Percentiles rank a stretch among this genome's conserved stretches.
These are phyloP conservation scores for Percopsis omiscomaycus DNA, from an alignment of 2,797 vertebrate genomes.

Conservation along the genomic window DNA sequence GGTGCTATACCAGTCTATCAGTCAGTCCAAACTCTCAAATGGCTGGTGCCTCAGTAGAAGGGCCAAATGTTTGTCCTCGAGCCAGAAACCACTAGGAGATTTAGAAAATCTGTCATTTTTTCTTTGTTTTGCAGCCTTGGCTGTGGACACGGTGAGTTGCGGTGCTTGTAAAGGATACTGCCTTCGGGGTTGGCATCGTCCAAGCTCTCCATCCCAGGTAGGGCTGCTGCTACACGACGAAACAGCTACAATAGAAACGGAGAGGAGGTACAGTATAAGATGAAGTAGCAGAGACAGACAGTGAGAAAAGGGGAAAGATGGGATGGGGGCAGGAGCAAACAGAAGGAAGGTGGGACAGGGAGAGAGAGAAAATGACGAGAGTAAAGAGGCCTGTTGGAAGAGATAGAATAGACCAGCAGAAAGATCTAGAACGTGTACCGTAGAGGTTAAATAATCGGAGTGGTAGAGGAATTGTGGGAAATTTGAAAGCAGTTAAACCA, in stretches of 20 bases:
- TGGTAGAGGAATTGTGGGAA: background rate
- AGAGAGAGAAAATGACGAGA: background rate
- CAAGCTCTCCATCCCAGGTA: constrained; percentile 93
- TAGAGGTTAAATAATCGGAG: background rate
- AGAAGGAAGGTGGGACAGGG: background rate
- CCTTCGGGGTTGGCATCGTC: constrained; percentile 94
- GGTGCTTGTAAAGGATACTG: constrained; percentile 87
- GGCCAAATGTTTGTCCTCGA: constrained; percentile 38
- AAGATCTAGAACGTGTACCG: too few relatives aligned
- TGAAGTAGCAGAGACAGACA: background rate
- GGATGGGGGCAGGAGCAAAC: background rate
- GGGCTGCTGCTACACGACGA: constrained; percentile 89
- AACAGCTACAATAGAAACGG: constrained; percentile 79
- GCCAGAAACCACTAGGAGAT: constrained; percentile 65
- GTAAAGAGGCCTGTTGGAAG: too few relatives aligned
- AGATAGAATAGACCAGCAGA: too few relatives aligned
- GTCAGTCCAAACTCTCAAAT: constrained; percentile 47
- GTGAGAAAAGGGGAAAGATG: background rate
- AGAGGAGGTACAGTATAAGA: constrained; percentile 13
- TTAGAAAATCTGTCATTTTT: constrained; percentile 22
- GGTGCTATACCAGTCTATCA: constrained; percentile 30
- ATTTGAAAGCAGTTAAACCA: constrained; percentile 2
- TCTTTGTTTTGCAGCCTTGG: constrained; percentile 22
- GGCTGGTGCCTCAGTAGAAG: constrained; percentile 35
- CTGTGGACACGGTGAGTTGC: constrained; percentile 41